Evolutionary conservation across 2,797 vertebrate genomes (phyloP), one percentile per base, ranked within the genome.

Genomic region (Gadopsis bispinosus): DNA sequence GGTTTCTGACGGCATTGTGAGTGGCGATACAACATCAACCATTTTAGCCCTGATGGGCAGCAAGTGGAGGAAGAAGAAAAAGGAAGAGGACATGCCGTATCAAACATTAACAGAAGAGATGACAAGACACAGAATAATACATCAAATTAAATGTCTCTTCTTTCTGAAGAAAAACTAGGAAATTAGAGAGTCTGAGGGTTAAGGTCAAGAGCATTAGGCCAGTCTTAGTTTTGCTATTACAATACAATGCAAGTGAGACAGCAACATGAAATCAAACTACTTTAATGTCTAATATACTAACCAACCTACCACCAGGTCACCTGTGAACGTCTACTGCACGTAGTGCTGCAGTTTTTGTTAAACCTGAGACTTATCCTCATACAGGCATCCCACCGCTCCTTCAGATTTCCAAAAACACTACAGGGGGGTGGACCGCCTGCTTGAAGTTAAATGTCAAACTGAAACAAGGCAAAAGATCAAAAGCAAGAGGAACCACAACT

Each of bases 1-100:
- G 19, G 80, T 95, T 89, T 96, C 96, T 90, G 95, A 95, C 0
- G 95, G 92, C 95, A 96, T 95, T 90, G 95, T 94, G 87, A 13
- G 75, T 5, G 95, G 91, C 26, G 94, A 93, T 78, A 96, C 90
- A 86, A 96, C 90, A 87, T 97, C 96, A 75, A 96, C 91, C 94
- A 97, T 94, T 91, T 95, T 95, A 93, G 92, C 93, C 88, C 90
- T 96, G 94, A 94, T 89, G 88, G 76, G 37, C 20, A 5, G 58
- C 26, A 10, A 60, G 56, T 1, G 43, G 37, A 14, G 72, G 12
- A 35, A 43, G 63, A 22, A 75, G 55, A 33, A 51, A 39, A n/a
- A 41, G 33, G 16, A 68, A 48, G 53, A 80, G 50, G 48, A 71
- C 26, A 81, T 3, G 35, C 60, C 20, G 14, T 1, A 43, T 72